Evolutionary conservation across 1,140 invertebrate genomes (phyloP).

Genomic region (Semibalanus balanoides): DNA sequence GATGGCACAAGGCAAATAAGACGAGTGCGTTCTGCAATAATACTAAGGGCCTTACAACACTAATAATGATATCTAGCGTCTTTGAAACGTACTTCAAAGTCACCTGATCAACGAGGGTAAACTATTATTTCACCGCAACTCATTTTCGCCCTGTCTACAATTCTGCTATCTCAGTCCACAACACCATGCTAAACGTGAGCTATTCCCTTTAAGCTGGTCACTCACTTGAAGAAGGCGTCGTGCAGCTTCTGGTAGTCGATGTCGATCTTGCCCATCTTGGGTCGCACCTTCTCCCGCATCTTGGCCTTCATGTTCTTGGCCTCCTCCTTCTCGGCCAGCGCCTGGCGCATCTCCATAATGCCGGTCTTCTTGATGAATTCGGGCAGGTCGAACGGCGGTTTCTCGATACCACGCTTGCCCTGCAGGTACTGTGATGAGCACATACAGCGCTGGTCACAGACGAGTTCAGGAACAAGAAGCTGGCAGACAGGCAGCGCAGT

Average conservation of each 20-base stretch:
- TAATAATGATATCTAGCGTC: too few species aligned
- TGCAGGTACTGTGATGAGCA: slow-evolving; percentile 18
- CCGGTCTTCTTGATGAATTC: slow-evolving; percentile 98
- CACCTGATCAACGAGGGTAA: too few species aligned
- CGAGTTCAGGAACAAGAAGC: too few species aligned
- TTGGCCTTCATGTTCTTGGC: slow-evolving; percentile 93
- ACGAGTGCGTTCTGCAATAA: too few species aligned
- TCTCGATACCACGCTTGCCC: slow-evolving; percentile 97
- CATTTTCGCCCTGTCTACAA: slow-evolving; percentile 2
- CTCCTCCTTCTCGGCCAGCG: slow-evolving; percentile 96
- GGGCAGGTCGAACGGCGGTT: slow-evolving; percentile 94
- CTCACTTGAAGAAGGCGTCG: slow-evolving; percentile 89
- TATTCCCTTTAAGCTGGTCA: too few species aligned
- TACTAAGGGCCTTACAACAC: too few species aligned
- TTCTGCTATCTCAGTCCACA: too few species aligned
- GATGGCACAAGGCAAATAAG: neutral
- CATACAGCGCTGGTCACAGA: too few species aligned
- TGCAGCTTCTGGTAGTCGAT: slow-evolving; percentile 99
- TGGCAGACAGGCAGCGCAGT: too few species aligned
- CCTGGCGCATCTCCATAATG: slow-evolving; percentile 98
- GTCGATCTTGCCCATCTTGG: slow-evolving; percentile 98
- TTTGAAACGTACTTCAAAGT: too few species aligned
- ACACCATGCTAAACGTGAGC: too few species aligned
- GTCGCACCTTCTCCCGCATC: slow-evolving; percentile 91
- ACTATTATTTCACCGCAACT: too few species aligned